Conservation (phyloP, 2,113 vertebrate species). For the Rissa tridactyla region DNA sequence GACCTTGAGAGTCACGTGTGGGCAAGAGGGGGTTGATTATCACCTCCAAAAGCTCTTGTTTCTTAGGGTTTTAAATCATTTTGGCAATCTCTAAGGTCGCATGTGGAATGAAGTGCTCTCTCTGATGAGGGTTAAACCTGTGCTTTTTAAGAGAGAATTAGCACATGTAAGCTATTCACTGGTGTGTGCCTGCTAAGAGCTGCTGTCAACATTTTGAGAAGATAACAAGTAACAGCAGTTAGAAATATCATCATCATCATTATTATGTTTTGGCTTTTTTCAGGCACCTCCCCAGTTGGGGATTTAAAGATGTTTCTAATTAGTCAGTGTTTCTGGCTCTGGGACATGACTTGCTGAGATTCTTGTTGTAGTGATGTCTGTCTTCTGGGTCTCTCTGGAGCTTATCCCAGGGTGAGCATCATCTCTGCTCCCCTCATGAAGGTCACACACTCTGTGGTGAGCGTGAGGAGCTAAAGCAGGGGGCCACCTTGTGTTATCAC, state of each 20-base stretch:
- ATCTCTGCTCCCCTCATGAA: not conserved
- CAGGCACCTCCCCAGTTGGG: not conserved
- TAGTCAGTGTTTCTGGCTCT: not conserved
- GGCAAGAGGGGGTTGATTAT: slow-evolving; percentile 34
- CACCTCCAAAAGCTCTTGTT: slow-evolving; percentile 10
- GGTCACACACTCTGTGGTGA: not conserved
- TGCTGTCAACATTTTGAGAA: slow-evolving; percentile 32
- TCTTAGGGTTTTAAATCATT: slow-evolving; percentile 23
- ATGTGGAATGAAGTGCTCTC: not conserved
- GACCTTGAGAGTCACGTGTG: not conserved
- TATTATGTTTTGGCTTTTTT: slow-evolving; percentile 21
- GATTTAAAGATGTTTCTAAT: slow-evolving; percentile 35
- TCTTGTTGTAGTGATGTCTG: not conserved
- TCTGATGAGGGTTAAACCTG: slow-evolving; percentile 18
- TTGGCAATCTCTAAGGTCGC: not conserved
- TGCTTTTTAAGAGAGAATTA: slow-evolving; percentile 23
- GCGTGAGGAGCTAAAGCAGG: not conserved
- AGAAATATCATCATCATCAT: slow-evolving; percentile 14
- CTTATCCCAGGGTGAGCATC: not conserved
- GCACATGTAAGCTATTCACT: not conserved
- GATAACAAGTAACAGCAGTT: slow-evolving; percentile 38
- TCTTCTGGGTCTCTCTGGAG: not conserved
- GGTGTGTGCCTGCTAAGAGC: not conserved
- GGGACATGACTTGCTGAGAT: not conserved
- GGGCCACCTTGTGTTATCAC: not conserved